phyloP scores from a whole-genome alignment of 2,888 invertebrate species.

The Drosophila vallismaia region DNA sequence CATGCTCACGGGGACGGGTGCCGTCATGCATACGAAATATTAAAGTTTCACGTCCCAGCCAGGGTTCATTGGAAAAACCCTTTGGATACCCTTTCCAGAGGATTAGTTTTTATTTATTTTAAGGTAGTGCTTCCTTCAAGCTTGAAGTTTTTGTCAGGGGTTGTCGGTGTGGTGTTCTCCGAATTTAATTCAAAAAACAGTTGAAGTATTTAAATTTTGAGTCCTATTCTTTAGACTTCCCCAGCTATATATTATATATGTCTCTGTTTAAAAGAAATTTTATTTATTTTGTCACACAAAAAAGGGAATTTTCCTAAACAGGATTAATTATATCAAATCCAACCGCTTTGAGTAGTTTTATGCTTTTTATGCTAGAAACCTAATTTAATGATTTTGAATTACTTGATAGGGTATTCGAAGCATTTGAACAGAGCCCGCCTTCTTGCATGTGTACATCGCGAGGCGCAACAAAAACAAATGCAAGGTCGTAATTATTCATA shows the following conservation, averaged over 20 bases:
- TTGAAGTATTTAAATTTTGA: no score
- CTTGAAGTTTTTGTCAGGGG: no score
- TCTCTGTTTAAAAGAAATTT: no score
- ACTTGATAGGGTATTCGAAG: not conserved
- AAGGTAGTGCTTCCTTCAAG: no score
- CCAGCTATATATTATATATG: no score
- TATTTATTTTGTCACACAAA: no score
- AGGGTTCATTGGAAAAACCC: constrained; percentile 6
- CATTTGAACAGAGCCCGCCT: not conserved
- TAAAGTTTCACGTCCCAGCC: not conserved
- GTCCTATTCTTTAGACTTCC: no score
- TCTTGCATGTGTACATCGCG: not conserved
- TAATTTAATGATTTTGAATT: not conserved
- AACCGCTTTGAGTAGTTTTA: not conserved
- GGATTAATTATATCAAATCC: not conserved
- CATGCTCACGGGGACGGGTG: constrained; percentile 1
- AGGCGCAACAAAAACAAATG: not conserved
- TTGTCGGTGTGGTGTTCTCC: no score
- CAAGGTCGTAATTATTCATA: constrained; percentile 73
- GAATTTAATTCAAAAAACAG: no score
- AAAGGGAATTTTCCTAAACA: not conserved
- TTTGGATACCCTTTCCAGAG: constrained; percentile 3
- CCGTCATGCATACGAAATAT: constrained; percentile 19
- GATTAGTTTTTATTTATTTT: not conserved
- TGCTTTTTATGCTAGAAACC: not conserved